Evolutionary conservation across 2,113 vertebrate species (phyloP).

Genomic region (Prunella fulvescens): DNA sequence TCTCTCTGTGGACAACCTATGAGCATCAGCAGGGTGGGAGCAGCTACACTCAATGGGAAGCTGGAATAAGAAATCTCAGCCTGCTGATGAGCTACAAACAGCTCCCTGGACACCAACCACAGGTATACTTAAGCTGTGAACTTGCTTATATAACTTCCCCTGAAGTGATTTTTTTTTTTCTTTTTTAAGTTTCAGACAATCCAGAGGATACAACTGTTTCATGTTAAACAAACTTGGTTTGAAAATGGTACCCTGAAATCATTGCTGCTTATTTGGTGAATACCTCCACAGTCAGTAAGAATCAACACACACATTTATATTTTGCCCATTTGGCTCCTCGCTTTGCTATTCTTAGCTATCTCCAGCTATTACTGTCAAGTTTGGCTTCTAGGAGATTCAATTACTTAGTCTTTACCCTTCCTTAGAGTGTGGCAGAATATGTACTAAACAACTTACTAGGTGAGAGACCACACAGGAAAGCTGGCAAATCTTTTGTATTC

Average conservation of each 20-base stretch:
- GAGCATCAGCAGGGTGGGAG: rapidly evolving
- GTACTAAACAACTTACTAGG: background rate
- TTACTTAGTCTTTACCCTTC: background rate
- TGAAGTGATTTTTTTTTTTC: background rate
- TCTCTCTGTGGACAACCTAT: background rate
- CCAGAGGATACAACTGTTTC: background rate
- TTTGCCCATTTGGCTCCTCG: background rate
- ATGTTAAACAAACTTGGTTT: background rate
- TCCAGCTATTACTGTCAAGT: background rate
- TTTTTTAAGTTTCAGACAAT: background rate
- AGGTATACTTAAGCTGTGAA: background rate
- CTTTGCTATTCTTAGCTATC: background rate
- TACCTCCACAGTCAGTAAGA: background rate
- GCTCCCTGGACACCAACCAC: background rate
- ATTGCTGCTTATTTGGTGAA: background rate
- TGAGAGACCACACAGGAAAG: background rate
- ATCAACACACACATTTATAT: rapidly evolving
- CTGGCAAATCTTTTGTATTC: background rate
- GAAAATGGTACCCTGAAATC: background rate
- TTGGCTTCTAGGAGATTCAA: background rate
- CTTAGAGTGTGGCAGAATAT: background rate
- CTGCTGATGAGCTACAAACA: background rate
- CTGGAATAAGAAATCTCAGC: background rate
- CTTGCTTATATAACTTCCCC: background rate
- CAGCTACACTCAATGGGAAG: background rate